Conservation (phyloP, 1,140 invertebrate species). For the Drosophila serrata region DNA sequence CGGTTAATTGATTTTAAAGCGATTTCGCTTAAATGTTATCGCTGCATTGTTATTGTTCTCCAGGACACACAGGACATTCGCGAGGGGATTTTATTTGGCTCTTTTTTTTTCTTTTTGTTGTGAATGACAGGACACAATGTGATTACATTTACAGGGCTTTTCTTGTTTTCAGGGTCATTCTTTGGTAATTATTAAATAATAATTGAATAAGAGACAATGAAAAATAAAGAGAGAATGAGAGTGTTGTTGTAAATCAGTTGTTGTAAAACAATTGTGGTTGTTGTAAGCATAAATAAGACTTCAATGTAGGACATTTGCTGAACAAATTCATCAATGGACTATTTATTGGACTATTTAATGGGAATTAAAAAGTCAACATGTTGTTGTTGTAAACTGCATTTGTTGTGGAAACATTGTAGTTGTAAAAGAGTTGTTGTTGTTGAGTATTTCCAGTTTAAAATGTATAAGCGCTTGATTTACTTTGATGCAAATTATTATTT, state of each 20-base stretch:
- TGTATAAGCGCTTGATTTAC: no score
- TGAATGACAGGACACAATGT: constrained; percentile 6
- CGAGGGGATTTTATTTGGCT: not conserved
- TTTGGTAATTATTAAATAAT: constrained; percentile 1
- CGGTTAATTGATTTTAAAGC: constrained; percentile 85
- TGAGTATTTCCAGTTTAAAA: no score
- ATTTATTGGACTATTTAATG: no score
- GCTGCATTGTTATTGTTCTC: constrained; percentile 52
- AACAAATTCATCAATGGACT: no score
- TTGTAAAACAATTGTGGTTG: not conserved
- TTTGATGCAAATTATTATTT: no score
- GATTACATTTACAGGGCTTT: constrained; percentile 32
- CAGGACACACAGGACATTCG: constrained; percentile 1
- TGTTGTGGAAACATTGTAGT: no score
- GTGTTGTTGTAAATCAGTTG: not conserved
- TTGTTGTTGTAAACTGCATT: no score
- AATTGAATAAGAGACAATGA: not conserved
- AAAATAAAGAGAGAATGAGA: not conserved
- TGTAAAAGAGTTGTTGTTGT: no score
- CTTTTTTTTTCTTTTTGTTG: constrained; percentile 7
- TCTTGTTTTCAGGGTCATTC: not conserved
- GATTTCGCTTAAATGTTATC: constrained; percentile 84
- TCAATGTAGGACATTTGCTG: not conserved
- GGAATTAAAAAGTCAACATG: no score
- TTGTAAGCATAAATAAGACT: not conserved